Percentiles rank a stretch among this genome's conserved stretches.
Conservation (phyloP, 2,797 vertebrate genomes). For the Spinus pinus region DNA sequence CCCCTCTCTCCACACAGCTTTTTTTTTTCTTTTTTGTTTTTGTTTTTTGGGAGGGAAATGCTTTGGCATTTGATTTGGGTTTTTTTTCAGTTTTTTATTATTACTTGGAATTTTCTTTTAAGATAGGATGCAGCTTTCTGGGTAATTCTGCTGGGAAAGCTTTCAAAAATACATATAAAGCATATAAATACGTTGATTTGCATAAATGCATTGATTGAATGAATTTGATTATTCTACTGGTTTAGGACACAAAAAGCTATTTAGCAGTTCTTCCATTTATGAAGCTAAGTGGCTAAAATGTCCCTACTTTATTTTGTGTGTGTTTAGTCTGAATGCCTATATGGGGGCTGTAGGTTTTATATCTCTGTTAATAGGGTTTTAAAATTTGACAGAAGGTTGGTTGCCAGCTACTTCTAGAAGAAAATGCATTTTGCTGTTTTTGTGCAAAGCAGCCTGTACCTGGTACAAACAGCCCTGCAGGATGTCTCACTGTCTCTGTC, state of each 20-base stretch:
- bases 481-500: not conserved
- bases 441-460: not conserved
- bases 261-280: not conserved
- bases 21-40: too few species aligned
- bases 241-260: not conserved
- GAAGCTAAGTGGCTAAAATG: not conserved
- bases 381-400: not conserved
- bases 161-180: slow-evolving; percentile 24
- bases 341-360: not conserved
- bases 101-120: slow-evolving; percentile 31
- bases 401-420: not conserved
- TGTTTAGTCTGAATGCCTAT: not conserved
- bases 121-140: not conserved
- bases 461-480: not conserved
- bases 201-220: not conserved
- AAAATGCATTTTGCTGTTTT: not conserved
- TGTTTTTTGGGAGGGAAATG: not conserved
- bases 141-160: not conserved
- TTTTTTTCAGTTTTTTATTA: not conserved
- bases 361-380: not conserved
- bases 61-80: not conserved
- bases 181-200: not conserved
- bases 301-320: not conserved
- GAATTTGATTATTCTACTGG: not conserved
- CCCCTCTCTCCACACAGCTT: not conserved